Evolutionary conservation across 2,113 vertebrate genomes (phyloP).

Genomic region (Asarcornis scutulata): DNA sequence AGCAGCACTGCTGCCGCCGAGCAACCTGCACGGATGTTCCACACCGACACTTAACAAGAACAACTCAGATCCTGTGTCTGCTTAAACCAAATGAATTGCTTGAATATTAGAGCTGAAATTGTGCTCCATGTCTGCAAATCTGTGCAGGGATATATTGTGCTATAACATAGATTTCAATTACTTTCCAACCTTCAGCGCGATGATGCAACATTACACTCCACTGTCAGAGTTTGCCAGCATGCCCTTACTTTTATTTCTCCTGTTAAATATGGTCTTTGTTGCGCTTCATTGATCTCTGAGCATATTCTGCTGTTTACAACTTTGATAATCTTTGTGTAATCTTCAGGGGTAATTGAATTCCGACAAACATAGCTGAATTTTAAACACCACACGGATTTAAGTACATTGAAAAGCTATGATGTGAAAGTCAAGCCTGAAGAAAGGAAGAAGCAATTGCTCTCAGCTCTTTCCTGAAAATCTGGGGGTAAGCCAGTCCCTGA

Average conservation of each 20-base stretch:
- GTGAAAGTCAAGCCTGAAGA: slow-evolving; percentile 23
- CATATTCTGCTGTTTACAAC: slow-evolving; percentile 78
- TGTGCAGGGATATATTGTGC: background rate
- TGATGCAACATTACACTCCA: slow-evolving; percentile 54
- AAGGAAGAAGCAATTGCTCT: background rate
- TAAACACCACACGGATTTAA: slow-evolving; percentile 30
- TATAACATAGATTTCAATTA: slow-evolving; percentile 49
- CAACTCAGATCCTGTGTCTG: background rate
- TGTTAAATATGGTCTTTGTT: slow-evolving; percentile 76
- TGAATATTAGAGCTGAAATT: slow-evolving; percentile 1
- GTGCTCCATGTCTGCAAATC: background rate
- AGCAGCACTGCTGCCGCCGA: fast-evolving
- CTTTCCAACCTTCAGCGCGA: slow-evolving; percentile 28
- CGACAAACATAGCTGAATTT: slow-evolving; percentile 59
- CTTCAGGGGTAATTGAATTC: slow-evolving; percentile 78
- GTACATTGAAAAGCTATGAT: background rate
- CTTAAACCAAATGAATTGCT: slow-evolving; percentile 41
- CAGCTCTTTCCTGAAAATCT: background rate
- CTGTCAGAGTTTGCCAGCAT: slow-evolving; percentile 52
- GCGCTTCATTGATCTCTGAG: slow-evolving; percentile 76
- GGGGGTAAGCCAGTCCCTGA: background rate
- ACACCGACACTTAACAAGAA: fast-evolving
- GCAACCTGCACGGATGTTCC: fast-evolving
- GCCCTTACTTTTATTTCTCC: slow-evolving; percentile 71
- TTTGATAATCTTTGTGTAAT: slow-evolving; percentile 81